Percentiles rank a stretch among this genome's conserved stretches.
Conservation (phyloP, 1,140 invertebrate genomes). For the Vanessa tameamea region DNA sequence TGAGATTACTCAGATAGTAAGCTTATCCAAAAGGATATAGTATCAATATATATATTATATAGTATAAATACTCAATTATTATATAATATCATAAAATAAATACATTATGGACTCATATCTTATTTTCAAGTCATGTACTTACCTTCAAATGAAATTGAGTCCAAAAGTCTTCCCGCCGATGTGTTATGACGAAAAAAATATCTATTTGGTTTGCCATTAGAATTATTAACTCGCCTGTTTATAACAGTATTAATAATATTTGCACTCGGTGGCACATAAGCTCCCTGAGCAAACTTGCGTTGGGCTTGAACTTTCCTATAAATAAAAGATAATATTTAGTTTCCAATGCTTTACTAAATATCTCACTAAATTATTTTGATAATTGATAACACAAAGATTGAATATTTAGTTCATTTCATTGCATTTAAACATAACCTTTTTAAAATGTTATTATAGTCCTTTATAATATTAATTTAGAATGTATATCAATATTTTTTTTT, state of each 20-base stretch:
- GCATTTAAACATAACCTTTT: no score
- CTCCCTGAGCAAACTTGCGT: constrained; percentile 50
- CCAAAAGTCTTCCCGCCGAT: constrained; percentile 8
- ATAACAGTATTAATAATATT: neutral
- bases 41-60: no score
- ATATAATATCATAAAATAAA: neutral
- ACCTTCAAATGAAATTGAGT: constrained; percentile 13
- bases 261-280: constrained; percentile 37
- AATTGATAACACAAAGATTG: no score
- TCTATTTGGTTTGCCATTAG: constrained; percentile 10
- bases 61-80: no score
- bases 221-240: neutral
- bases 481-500: no score
- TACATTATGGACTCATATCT: neutral
- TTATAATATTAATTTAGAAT: no score
- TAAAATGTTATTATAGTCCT: no score
- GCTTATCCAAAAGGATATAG: no score
- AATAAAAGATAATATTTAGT: neutral
- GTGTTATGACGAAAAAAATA: constrained; percentile 21
- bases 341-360: no score
- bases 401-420: no score
- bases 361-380: no score
- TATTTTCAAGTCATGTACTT: neutral
- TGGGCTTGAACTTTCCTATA: constrained; percentile 47
- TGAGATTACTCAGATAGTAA: no score